Percentiles rank a stretch among this genome's conserved stretches.
These are phyloP conservation scores for Oxystoma pomonae DNA, from an alignment of 2,888 invertebrate genomes.

Conservation along the genomic window DNA sequence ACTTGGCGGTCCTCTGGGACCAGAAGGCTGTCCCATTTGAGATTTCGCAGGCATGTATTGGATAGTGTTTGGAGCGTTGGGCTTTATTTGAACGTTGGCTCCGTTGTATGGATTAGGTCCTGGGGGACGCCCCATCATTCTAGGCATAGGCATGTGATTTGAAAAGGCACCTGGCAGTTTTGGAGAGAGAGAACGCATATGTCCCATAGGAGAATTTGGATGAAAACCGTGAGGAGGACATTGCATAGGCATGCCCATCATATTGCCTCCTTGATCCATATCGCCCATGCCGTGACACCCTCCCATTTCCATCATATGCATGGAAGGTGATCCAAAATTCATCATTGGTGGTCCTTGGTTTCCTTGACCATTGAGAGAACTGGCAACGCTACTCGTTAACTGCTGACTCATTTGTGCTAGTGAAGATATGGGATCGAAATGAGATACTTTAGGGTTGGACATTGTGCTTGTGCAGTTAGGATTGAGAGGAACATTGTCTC, in stretches of 20 bases:
- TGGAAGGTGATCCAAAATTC: slow-evolving; percentile 53
- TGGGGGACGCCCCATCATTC: slow-evolving; percentile 65
- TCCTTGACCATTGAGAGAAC: slow-evolving; percentile 56
- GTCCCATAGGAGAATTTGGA: slow-evolving; percentile 43
- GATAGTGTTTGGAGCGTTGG: slow-evolving; percentile 96
- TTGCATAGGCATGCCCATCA: slow-evolving; percentile 47
- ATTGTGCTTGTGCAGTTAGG: slow-evolving; percentile 58
- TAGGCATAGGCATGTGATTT: slow-evolving; percentile 49
- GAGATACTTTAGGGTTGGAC: slow-evolving; percentile 60
- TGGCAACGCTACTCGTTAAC: slow-evolving; percentile 71
- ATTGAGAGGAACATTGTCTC: slow-evolving; percentile 63
- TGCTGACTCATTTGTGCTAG: slow-evolving; percentile 94
- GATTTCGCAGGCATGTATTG: slow-evolving; percentile 95
- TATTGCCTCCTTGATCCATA: slow-evolving; percentile 41
- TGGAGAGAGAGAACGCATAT: slow-evolving; percentile 57
- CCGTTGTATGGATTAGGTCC: slow-evolving; percentile 62
- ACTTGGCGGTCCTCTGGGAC: slow-evolving; percentile 82
- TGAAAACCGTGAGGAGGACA: slow-evolving; percentile 47
- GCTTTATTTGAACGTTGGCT: slow-evolving; percentile 89
- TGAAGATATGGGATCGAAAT: slow-evolving; percentile 91
- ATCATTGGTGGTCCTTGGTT: slow-evolving; percentile 50
- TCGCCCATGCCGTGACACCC: slow-evolving; percentile 45
- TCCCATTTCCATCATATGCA: slow-evolving; percentile 49
- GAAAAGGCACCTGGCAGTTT: slow-evolving; percentile 59
- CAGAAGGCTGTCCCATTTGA: slow-evolving; percentile 71